Conservation (phyloP, 2,888 invertebrate genomes). For the Nemotelus pantherinus region DNA sequence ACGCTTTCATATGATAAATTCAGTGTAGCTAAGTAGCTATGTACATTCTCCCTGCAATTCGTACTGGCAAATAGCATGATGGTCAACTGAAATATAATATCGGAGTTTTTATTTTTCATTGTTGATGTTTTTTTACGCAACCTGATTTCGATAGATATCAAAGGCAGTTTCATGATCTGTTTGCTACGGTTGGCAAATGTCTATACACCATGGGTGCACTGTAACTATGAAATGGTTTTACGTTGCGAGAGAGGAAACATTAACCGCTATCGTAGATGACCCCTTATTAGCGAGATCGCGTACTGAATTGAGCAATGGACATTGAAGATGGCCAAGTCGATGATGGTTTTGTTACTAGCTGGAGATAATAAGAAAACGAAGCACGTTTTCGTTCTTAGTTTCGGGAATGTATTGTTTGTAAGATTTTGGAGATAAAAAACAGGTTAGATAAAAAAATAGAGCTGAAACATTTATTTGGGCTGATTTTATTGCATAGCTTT, state of each 20-base stretch:
- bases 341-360: too few relatives aligned
- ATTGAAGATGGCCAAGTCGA: neutral
- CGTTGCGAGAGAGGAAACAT: neutral
- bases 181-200: conserved; percentile 33
- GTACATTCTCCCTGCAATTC: too few relatives aligned
- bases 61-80: neutral
- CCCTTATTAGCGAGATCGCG: conserved; percentile 39
- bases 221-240: neutral
- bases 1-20: too few relatives aligned
- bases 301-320: conserved; percentile 28
- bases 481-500: too few relatives aligned
- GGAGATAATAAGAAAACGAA: too few relatives aligned
- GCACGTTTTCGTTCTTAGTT: too few relatives aligned
- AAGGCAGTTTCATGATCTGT: conserved; percentile 16
- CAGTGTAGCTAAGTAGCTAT: too few relatives aligned
- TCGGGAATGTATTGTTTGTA: too few relatives aligned
- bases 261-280: conserved; percentile 8
- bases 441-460: too few relatives aligned
- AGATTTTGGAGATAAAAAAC: too few relatives aligned
- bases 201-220: neutral
- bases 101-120: neutral
- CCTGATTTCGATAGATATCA: neutral
- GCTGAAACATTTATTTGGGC: too few relatives aligned
- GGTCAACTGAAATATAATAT: neutral
- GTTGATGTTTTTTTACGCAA: neutral